Base-by-base conservation (phyloP, 2,113 vertebrate species). In the Zingel zingel region DNA sequence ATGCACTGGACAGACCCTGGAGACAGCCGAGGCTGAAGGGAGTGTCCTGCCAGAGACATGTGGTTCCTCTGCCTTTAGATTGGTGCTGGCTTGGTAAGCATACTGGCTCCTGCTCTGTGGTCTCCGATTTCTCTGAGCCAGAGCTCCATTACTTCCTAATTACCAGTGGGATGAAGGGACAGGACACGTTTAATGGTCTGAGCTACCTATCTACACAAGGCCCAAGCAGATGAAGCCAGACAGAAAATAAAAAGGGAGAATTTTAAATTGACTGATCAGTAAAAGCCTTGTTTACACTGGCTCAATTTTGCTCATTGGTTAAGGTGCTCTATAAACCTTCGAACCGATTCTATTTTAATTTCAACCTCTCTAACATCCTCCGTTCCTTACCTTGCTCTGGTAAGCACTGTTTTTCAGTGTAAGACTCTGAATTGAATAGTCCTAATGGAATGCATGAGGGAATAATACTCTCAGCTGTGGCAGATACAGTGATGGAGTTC, bases 81-180 rank as follows among this genome's bases (percentile, higher is more conserved):
- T 88, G 88, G 86, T 79, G 74, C 87, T 84, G 84, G 68, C 76
- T 59, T 11, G 3, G 84, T 59, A 9, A 70, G 80, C 57, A 45
- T 76, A 75, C 66, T 68, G 81, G 80, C 82, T 77, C 12, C 81
- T 48, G n/a, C 39, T 79, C 74, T 81, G 74, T 23, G 69, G 73
- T 81, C 84, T 94, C 88, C 57, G 15, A 81, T 91, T 87, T 89
- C 89, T 68, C 75, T 59, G 70, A 77, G 84, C 82, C 70, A 83
- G 33, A 73, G 77, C 79, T 92, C 89, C 83, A 91, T 92, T 92
- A 90, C 73, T 18, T 54, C 74, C 87, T 89, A 87, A 93, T 90
- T 87, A 92, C 86, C 88, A 81, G 72, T 64, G 85, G 90, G 90
- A 87, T 76, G 59, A 76, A 84, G 91, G 88, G 87, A 89, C 86